Evolutionary conservation across 1,140 invertebrate genomes (phyloP), one percentile per base, ranked within the genome.

Genomic region (Diorhabda elongata): DNA sequence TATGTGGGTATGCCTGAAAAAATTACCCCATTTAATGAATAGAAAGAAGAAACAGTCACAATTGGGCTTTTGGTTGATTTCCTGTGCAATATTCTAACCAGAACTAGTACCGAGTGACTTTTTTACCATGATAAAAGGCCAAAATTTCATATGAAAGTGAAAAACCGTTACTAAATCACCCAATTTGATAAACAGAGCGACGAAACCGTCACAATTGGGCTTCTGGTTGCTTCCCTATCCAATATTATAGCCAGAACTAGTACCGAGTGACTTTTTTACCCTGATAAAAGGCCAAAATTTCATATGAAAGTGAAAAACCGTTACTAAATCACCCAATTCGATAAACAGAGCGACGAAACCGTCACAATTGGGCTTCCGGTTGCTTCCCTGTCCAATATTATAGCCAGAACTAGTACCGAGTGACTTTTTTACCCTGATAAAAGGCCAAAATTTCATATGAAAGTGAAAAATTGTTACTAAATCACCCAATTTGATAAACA

Each of bases 1-100:
- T 61, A 86, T 81, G 65, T 85, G 81, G 62, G 82, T 85, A 63
- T 87, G 77, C 58, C 84, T 71, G 8, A 44, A 58, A 59, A n/a
- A 58, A 61, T 52, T 8, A 52, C n/a, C 2, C 47, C 0, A 2
- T 4, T 52, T 8, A 8, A 52, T 52, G n/a, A 52, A 8, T 6
- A 6, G 47, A 52, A 52, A 52, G 5, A 52, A 52, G 5, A 52
- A 9, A 6, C 5, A 1, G 9, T 52, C 5, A 6, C 9, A 52
- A 52, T 6, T 6, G 9, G 9, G 47, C 47, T 52, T 6, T 52
- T 6, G 9, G 9, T 6, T 9, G 47, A 1, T 52, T 5, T 52
- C 5, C 5, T 5, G 47, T 6, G 1, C 47, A 5, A 6, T 52
- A 6, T 52, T 52, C 47, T 2, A 5, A 52, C 47, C 5, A 52